These are phyloP conservation scores for Dorcus parallelipipedus DNA, from an alignment of 2,888 invertebrate genomes.

Conservation along the genomic window DNA sequence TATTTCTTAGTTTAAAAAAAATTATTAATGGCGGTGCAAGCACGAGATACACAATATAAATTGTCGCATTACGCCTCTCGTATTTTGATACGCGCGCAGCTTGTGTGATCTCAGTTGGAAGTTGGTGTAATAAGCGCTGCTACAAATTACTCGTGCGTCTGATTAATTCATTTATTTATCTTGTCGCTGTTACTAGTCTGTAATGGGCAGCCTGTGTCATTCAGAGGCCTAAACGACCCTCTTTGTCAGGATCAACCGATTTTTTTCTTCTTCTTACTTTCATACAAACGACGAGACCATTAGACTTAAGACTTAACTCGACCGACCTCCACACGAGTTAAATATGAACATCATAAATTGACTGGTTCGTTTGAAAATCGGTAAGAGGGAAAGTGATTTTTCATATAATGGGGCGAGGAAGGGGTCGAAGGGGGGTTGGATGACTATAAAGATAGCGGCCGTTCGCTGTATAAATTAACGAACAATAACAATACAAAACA, in stretches of 20 bases:
- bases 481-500: slow-evolving; percentile 22
- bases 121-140: not conserved
- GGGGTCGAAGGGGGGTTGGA: not conserved
- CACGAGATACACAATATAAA: too few relatives aligned
- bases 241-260: slow-evolving; percentile 19
- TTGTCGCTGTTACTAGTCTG: slow-evolving; percentile 4
- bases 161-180: slow-evolving; percentile 33
- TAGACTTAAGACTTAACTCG: slow-evolving; percentile 21
- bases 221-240: slow-evolving; percentile 16
- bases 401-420: too few relatives aligned
- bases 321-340: slow-evolving; percentile 10
- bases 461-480: slow-evolving; percentile 22
- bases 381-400: too few relatives aligned
- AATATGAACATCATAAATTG: slow-evolving; percentile 19
- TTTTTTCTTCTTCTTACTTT: slow-evolving; percentile 21
- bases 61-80: not conserved
- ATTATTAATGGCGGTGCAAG: too few relatives aligned
- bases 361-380: not conserved
- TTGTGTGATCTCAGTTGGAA: not conserved
- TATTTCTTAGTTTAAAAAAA: too few relatives aligned
- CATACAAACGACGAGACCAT: slow-evolving; percentile 38
- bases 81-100: not conserved
- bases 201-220: slow-evolving; percentile 1
- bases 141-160: slow-evolving; percentile 28
- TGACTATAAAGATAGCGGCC: slow-evolving; percentile 15